Percentiles rank a stretch among this genome's conserved stretches.
These are phyloP conservation scores for Saimiri boliviensis DNA, from an alignment of 2,113 vertebrate genomes.

Conservation along the genomic window DNA sequence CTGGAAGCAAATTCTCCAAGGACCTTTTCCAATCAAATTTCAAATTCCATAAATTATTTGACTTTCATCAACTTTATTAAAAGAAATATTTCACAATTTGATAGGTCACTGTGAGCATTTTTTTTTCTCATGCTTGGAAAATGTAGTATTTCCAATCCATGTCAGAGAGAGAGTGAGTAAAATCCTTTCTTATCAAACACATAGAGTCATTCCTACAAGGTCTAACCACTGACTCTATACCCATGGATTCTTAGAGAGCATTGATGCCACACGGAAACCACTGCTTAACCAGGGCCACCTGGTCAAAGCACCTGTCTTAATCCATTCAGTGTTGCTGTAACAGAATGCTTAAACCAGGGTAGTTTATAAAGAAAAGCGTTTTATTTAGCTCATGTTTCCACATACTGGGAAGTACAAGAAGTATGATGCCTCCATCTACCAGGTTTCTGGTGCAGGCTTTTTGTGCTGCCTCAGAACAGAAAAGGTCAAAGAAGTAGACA, in stretches of 20 bases:
- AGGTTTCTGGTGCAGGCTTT: neutral
- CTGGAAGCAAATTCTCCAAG: neutral
- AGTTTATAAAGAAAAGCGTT: neutral
- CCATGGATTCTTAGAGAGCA: neutral
- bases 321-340: neutral
- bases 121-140: neutral
- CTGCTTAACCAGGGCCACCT: neutral
- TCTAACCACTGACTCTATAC: neutral
- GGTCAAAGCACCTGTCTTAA: neutral
- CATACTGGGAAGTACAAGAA: neutral
- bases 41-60: constrained; percentile 11
- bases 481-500: neutral
- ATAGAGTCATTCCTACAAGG: neutral
- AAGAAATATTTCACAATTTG: neutral
- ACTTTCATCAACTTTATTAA: neutral
- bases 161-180: neutral
- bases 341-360: neutral
- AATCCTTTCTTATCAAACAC: neutral
- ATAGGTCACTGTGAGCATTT: neutral
- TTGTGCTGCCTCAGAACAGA: neutral
- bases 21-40: neutral
- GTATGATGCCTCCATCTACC: neutral
- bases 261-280: neutral
- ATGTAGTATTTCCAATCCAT: neutral
- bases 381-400: neutral